phyloP scores from a whole-genome alignment of 2,113 vertebrate genomes.

The Nothobranchius kuhntae region DNA sequence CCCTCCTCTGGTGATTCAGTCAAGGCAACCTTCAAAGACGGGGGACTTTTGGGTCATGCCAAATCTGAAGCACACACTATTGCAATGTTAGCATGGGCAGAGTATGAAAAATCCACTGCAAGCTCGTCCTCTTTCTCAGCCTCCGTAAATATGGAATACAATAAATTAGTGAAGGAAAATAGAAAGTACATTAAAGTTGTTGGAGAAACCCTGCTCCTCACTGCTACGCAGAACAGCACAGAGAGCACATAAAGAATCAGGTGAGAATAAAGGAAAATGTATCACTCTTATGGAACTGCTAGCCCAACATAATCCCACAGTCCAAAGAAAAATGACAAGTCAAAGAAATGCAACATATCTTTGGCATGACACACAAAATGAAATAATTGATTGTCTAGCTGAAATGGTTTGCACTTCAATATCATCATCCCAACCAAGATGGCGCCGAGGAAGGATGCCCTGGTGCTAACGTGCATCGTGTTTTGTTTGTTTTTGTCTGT shows the following conservation, averaged over 20 bases:
- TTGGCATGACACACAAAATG: background rate
- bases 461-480: no score
- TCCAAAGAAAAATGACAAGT: constrained; percentile 5
- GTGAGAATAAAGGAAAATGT: background rate
- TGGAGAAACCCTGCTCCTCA: background rate
- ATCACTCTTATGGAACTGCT: constrained; percentile 1
- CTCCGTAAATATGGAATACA: background rate
- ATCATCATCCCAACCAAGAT: no score
- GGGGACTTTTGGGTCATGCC: no score
- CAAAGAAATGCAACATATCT: constrained; percentile 2
- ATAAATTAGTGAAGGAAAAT: background rate
- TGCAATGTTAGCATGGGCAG: no score
- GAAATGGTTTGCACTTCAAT: constrained; percentile 33
- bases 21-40: no score
- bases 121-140: background rate
- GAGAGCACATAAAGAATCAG: constrained; percentile 3
- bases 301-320: constrained; percentile 1
- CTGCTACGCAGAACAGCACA: background rate
- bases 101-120: background rate
- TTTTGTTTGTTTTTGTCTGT: no score
- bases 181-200: background rate
- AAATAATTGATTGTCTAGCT: constrained; percentile 5
- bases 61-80: no score
- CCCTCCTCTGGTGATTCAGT: no score
- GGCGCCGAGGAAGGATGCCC: no score